Evolutionary conservation across 2,888 invertebrate genomes (phyloP), one percentile per base, ranked within the genome.

Genomic region (Helleia helle): DNA sequence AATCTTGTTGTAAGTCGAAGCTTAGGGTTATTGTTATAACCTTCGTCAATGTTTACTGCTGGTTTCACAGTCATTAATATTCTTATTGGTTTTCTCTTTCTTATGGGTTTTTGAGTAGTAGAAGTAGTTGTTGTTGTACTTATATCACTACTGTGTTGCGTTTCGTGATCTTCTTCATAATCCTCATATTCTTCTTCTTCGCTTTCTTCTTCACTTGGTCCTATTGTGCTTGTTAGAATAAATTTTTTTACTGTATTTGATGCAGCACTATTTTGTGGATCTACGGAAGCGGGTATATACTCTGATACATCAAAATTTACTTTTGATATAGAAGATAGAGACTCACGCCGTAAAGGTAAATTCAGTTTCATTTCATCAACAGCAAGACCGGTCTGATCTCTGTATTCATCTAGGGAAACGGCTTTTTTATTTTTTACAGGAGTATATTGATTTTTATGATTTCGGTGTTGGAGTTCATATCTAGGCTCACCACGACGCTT

Each of bases 401-500:
- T 63, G 42, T 74, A 79, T 38, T 73, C 77, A 46, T 68, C 61
- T 17, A 62, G 11, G 12, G 79, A 64, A 54, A 80, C 68, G 0
- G 71, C 50, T 50, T 60, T 71, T 49, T 61, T 73, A 41, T 72
- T 70, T 58, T 67, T 62, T 5, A 75, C 68, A 6, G 79, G 72
- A 15, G 67, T 65, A 40, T 81, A 75, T 41, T 61, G 54, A 12
- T 56, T 7, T 51, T 79, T 83, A 41, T 83, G 81, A 51, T 81
- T 81, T 34, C 44, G 14, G 17, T 60, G 64, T 47, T 63, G 65
- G 8, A 76, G 45, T 62, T 84, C 85, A 49, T 76, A 85, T 44
- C 71, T 68, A 1, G 85, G 84, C 58, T 84, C 85, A 36, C 76
- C 77, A 55, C 73, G 65, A 13, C 81, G 63, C 25, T 62, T 52